Evolutionary conservation across 1,140 invertebrate species (phyloP).

Genomic region (Scaptomyza graminum): DNA sequence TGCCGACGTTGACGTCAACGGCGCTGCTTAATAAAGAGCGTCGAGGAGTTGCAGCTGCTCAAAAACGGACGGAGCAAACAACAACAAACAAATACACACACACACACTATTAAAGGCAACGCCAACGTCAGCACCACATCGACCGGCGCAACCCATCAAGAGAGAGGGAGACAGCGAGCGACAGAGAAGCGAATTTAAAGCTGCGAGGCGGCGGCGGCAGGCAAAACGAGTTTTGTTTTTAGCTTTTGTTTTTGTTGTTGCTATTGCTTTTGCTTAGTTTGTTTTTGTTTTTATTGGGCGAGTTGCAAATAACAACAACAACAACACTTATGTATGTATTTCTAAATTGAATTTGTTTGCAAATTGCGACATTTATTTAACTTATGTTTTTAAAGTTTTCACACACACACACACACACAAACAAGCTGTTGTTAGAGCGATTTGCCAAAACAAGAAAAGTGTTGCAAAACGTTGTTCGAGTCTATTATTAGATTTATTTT

Average conservation of each 20-base stretch:
- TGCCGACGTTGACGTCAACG: conserved; percentile 30
- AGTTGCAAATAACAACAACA: conserved; percentile 32
- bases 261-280: conserved; percentile 25
- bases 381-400: conserved; percentile 11
- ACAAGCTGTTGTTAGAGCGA: background rate
- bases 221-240: conserved; percentile 31
- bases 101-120: conserved; percentile 25
- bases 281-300: conserved; percentile 42
- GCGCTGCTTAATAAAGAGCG: conserved; percentile 20
- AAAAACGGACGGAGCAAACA: conserved; percentile 23
- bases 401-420: conserved; percentile 5
- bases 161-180: conserved; percentile 25
- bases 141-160: conserved; percentile 54
- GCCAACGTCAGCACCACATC: conserved; percentile 33
- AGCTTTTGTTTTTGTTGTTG: conserved; percentile 6
- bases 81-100: conserved; percentile 41
- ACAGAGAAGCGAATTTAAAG: conserved; percentile 35
- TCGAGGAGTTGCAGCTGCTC: conserved; percentile 21
- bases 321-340: conserved; percentile 14
- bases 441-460: conserved; percentile 15
- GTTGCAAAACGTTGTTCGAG: conserved; percentile 28
- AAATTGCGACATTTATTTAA: conserved; percentile 42
- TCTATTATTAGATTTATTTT: conserved; percentile 50
- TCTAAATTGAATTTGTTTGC: conserved; percentile 45
- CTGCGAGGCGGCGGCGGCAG: background rate